Evolutionary conservation across 1,140 invertebrate species (phyloP), one percentile per base, ranked within the genome.

Genomic region (Tetranychus cinnabarinus): DNA sequence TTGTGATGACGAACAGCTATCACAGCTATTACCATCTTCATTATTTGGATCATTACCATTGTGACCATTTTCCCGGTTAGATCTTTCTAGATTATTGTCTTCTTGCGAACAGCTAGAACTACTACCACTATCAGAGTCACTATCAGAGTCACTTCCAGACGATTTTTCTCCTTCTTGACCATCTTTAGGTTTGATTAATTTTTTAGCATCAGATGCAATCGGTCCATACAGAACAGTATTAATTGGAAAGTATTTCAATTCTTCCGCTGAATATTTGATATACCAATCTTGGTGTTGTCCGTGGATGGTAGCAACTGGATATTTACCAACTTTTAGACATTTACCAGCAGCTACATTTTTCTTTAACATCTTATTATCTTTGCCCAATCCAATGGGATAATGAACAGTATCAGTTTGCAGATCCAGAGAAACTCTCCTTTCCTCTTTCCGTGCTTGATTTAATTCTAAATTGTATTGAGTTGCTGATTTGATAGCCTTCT

Each of bases 281-380:
- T 86, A 95, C 72, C 79, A 80, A 72, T 93, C 87, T 63, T 84
- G 83, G 73, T 82, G 96, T 73, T 97, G 92, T 60, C 90, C 91
- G 33, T 89, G 88, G 64, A 97, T 81, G 56, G 96, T 74, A 42
- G 89, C 80, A 36, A 95, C 80, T 31, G 92, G 91, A 76, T 93
- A 96, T 57, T 62, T 59, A 54, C 72, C 55, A 6, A 39, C 36
- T 33, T 47, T 33, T n/a, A 31, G 37, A 23, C 12, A 58, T 13
- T 36, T n/a, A 13, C 60, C 33, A 39, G 58, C 23, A n/a, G n/a
- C 37, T 23, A 35, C 48, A 34, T 46, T 61, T 54, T 37, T 23
- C n/a, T 47, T 35, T 12, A 65, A 37, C n/a, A 36, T 46, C 50
- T 56, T 64, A 52, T 65, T 65, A 8, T 65, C 58, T 48, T 82